These are phyloP conservation scores for Drosophila maculinotata DNA, from an alignment of 2,888 invertebrate genomes.

Conservation along the genomic window DNA sequence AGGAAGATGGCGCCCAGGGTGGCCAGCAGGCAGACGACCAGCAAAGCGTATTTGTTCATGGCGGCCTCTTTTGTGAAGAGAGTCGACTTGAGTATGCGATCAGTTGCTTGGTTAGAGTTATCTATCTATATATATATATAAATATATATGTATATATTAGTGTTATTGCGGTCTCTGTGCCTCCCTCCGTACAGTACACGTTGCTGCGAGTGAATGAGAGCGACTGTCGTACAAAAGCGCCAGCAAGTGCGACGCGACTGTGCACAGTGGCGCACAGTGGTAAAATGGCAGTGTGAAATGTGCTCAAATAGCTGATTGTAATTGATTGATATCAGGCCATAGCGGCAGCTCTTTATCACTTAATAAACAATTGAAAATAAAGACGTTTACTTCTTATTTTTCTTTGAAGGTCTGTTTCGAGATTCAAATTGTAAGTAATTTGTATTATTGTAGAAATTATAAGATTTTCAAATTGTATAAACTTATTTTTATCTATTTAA, in stretches of 20 bases:
- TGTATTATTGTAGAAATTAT: too few relatives aligned
- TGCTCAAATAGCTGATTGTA: neutral
- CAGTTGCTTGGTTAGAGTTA: constrained; percentile 1
- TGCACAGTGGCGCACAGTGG: constrained; percentile 31
- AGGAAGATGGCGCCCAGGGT: constrained; percentile 55
- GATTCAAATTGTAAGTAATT: too few relatives aligned
- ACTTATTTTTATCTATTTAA: too few relatives aligned
- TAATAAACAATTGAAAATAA: neutral
- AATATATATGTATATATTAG: too few relatives aligned
- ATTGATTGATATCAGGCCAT: constrained; percentile 10
- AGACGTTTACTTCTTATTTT: neutral
- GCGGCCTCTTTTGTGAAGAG: constrained; percentile 1
- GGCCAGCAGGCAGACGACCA: constrained; percentile 58
- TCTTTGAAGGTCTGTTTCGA: too few relatives aligned
- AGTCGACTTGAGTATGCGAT: constrained; percentile 19
- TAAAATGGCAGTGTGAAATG: neutral
- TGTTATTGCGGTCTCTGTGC: constrained; percentile 18
- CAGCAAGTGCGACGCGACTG: constrained; percentile 22
- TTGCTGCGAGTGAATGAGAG: constrained; percentile 45
- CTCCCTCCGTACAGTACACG: constrained; percentile 41
- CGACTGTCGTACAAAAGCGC: constrained; percentile 10
- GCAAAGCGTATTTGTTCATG: constrained; percentile 65
- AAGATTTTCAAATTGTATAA: too few relatives aligned
- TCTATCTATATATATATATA: too few relatives aligned
- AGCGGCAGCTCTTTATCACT: constrained; percentile 2